These are phyloP conservation scores for Lepus oiostolus DNA, from an alignment of 2,797 vertebrate species.

Conservation along the genomic window DNA sequence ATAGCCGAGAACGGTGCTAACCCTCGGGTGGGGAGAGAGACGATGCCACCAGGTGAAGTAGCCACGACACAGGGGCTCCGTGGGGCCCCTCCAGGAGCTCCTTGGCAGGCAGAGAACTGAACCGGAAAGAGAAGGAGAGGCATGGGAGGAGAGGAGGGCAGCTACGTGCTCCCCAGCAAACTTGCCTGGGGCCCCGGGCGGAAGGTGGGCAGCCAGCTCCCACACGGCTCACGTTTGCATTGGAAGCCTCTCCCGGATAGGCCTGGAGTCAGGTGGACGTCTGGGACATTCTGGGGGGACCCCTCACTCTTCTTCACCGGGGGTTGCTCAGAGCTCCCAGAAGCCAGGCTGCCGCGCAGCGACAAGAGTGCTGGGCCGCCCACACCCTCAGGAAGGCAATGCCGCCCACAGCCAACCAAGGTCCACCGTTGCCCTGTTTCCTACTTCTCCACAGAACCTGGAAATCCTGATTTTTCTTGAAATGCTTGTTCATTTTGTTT, in stretches of 20 bases:
- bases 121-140: background rate
- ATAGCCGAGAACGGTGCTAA: background rate
- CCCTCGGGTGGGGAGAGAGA: background rate
- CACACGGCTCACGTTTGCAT: background rate
- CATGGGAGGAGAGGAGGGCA: background rate
- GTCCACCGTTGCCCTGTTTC: background rate
- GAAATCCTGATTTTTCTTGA: conserved; percentile 7
- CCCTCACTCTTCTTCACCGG: background rate
- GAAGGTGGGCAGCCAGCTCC: background rate
- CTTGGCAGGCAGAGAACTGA: background rate
- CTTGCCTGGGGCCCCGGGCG: background rate
- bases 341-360: background rate
- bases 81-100: background rate
- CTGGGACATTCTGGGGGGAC: background rate
- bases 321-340: background rate
- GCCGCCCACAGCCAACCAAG: background rate
- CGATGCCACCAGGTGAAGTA: background rate
- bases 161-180: background rate
- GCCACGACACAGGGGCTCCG: background rate
- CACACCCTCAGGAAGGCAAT: background rate
- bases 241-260: background rate
- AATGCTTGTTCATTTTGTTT: conserved; percentile 2
- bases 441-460: conserved; percentile 37
- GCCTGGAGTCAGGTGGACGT: background rate
- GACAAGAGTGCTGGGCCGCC: background rate